Base-by-base conservation (phyloP, 2,113 vertebrate genomes). In the Charina bottae region DNA sequence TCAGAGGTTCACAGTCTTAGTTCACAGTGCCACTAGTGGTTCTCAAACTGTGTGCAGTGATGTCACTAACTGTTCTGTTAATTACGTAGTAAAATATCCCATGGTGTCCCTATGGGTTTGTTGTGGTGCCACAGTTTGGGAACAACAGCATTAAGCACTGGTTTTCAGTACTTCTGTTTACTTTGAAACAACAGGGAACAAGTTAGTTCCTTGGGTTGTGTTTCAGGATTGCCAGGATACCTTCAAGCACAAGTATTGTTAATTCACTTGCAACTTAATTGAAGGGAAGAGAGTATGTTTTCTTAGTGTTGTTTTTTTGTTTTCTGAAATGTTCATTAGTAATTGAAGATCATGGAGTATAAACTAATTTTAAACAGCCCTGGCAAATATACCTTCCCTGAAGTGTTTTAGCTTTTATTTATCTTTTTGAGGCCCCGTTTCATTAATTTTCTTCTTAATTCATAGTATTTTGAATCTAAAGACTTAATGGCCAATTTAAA, bases 251-350 rank as follows among this genome's bases (percentile, higher is more conserved):
- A 37, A 21, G 37, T 37, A 85, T 55, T 24, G 64, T 83, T 78
- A 87, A 54, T 23, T 26, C 83, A 46, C 21, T 86, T 58, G 72
- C 62, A 83, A 60, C n/a, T 90, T 90, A 19, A 83, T 92, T 54
- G 89, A 90, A 24, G 12, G 54, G 54, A 24, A 87, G 46, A 55
- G 8, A 21, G 37, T 54, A 56, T 62, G 55, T 54, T 59, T 93
- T 19, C 3, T 15, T 86, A 58, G 54, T 7, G 28, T 26, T 59
- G 59, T 78, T 15, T 21, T 49, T 49, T 78, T 59, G 60, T 59
- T 42, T 28, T 58, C 37, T 19, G 42, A 87, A 90, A 87, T 87
- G 28, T 42, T 93, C 42, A 92, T 90, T 90, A 87, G 84, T 90
- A 46, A 83, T 58, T 90, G 89, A 62, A 42, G 92, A 83, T 90